These are phyloP conservation scores for Oreonectes daqikongensis DNA, from an alignment of 2,797 vertebrate species.

Conservation along the genomic window DNA sequence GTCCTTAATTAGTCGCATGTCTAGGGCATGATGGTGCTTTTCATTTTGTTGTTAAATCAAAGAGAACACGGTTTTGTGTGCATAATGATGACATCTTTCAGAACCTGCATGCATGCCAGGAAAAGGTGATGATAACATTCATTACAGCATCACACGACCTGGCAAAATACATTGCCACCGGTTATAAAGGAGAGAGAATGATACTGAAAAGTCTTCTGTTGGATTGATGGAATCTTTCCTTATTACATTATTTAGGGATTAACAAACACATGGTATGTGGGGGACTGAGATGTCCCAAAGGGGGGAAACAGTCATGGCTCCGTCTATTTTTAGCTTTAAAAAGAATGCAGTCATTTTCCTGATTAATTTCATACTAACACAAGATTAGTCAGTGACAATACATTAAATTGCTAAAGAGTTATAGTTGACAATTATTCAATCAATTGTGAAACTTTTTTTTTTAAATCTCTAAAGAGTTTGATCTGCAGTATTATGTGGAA, in stretches of 20 bases:
- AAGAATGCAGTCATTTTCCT: no score
- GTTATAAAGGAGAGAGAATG: background rate
- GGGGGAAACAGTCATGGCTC: no score
- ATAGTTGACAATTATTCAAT: background rate
- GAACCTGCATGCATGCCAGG: background rate
- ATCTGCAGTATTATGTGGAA: background rate
- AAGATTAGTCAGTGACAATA: no score
- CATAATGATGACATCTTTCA: conserved; percentile 1
- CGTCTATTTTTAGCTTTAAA: no score
- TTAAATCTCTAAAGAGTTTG: background rate
- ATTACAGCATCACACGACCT: background rate
- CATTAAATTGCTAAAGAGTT: background rate
- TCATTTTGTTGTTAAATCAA: background rate
- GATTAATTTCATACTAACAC: no score
- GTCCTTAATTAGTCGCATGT: conserved; percentile 22
- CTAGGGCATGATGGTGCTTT: background rate
- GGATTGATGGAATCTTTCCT: no score
- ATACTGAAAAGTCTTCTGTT: background rate
- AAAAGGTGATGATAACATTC: background rate
- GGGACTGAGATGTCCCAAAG: conserved; percentile 62
- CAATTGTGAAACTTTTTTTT: background rate
- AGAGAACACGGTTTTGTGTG: background rate
- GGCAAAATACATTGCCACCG: background rate
- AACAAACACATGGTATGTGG: conserved; percentile 67
- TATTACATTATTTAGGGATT: conserved; percentile 62